Evolutionary conservation across 2,797 vertebrate genomes (phyloP), one percentile per base, ranked within the genome.

Genomic region (Argya squamiceps): DNA sequence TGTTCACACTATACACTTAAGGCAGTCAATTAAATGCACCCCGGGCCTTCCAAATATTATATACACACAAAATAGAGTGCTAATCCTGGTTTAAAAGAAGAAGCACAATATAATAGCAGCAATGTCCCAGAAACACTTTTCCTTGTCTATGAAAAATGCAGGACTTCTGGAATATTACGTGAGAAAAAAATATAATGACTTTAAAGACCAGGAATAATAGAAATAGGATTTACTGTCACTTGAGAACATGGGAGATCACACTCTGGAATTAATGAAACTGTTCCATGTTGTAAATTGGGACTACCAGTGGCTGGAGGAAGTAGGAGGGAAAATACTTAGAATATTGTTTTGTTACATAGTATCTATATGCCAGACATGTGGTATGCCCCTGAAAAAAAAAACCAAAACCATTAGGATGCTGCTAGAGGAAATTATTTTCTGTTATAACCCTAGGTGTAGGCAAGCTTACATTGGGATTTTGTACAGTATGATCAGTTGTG

Each of bases 31-130:
- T 55, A 68, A 75, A 74, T 13, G 14, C 30, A 50, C 41, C 27
- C 32, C 30, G 34, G 12, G 22, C 3, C 20, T 78, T 71, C 30
- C 29, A 63, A 77, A 65, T 58, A 44, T 6, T 53, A 16, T 18
- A 17, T 12, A 18, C 0, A 5, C 2, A 19, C 4, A 62, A 80
- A 85, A 47, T 4, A 80, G 9, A 70, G 14, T 3, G 22, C 52
- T 56, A 68, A 41, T 44, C 29, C 15, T 34, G 26, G n/a, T 60
- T 75, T 62, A 59, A 55, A 32, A 82, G 39, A 63, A 41, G 32
- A 53, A 65, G 34, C 0, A 1, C 2, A 10, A 36, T 70, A 9
- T 27, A 70, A 50, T 7, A 71, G 30, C 21, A 83, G 69, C 78
- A 37, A 7, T 41, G 49, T 39, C 52, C 37, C 23, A 43, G 53